phyloP scores from a whole-genome alignment of 2,797 vertebrate genomes.

The Gadopsis marmoratus region DNA sequence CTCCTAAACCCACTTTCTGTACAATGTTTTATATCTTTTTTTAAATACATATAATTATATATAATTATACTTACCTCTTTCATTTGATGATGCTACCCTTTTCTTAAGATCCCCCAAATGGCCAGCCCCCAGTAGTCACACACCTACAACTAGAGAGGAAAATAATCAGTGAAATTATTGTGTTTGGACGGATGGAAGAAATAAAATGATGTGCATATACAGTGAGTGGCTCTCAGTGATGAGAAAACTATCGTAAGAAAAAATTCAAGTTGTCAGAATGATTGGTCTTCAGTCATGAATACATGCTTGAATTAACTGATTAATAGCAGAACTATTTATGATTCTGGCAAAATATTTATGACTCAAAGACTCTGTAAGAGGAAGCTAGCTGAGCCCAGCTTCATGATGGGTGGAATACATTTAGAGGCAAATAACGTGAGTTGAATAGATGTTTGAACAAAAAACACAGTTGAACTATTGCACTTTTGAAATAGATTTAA shows the following conservation, averaged over 20 bases:
- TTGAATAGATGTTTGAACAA: conserved; percentile 8
- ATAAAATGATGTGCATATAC: not conserved
- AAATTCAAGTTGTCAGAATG: not conserved
- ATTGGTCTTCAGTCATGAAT: conserved; percentile 21
- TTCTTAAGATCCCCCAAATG: not conserved
- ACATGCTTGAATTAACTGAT: conserved; percentile 40
- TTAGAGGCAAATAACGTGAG: conserved; percentile 19
- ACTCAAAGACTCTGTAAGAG: not conserved
- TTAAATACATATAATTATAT: conserved; percentile 53
- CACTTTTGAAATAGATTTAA: conserved; percentile 15
- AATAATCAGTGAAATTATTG: conserved; percentile 31
- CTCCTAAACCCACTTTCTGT: conserved; percentile 12
- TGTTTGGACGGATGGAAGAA: conserved; percentile 4
- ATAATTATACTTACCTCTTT: conserved; percentile 36
- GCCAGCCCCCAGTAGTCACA: conserved; percentile 10
- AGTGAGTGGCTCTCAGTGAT: not conserved
- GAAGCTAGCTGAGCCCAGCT: conserved; percentile 50
- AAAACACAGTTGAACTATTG: not conserved
- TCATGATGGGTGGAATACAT: conserved; percentile 32
- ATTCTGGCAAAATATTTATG: conserved; percentile 1
- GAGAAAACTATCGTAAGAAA: conserved; percentile 3
- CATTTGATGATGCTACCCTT: conserved; percentile 27
- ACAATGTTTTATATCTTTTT: conserved; percentile 19
- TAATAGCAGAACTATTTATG: conserved; percentile 14
- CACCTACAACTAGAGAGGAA: conserved; percentile 15